Evolutionary conservation across 2,888 invertebrate genomes (phyloP).

Genomic region (Hipparchia semele): DNA sequence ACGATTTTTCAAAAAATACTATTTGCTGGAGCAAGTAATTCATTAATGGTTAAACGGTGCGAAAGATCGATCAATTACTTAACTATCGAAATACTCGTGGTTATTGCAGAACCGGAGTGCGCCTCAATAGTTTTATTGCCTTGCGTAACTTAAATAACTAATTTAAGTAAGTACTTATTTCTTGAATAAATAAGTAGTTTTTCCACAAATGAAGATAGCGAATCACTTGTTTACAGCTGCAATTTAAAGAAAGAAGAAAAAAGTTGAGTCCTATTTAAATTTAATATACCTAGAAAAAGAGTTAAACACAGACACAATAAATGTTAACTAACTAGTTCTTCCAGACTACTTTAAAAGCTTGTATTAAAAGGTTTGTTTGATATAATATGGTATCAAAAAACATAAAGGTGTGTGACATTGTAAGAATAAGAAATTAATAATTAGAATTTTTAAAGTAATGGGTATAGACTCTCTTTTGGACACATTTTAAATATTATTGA

Average conservation of each 20-base stretch:
- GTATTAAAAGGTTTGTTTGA: too few species aligned
- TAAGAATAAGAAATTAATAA: too few species aligned
- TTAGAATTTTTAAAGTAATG: too few species aligned
- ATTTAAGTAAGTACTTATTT: slow-evolving; percentile 49
- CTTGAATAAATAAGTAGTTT: not conserved
- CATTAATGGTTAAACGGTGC: slow-evolving; percentile 1
- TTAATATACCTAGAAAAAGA: not conserved
- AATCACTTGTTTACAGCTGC: not conserved
- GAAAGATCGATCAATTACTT: not conserved
- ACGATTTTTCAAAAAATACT: not conserved
- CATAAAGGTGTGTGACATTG: too few species aligned
- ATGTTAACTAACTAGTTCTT: too few species aligned
- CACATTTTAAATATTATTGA: too few species aligned
- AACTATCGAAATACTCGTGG: not conserved
- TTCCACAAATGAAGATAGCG: not conserved
- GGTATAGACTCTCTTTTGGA: too few species aligned
- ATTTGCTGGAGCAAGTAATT: not conserved
- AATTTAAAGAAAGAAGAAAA: not conserved
- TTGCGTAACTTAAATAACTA: slow-evolving; percentile 3
- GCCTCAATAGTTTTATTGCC: slow-evolving; percentile 1
- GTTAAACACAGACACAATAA: too few species aligned
- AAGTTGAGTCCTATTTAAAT: not conserved
- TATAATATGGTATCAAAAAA: too few species aligned
- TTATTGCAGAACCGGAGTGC: slow-evolving; percentile 43
- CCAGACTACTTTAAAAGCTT: too few species aligned